Percentiles rank a stretch among this genome's conserved stretches.
These are phyloP conservation scores for Rhagologus leucostigma DNA, from an alignment of 2,113 vertebrate genomes.

Conservation along the genomic window DNA sequence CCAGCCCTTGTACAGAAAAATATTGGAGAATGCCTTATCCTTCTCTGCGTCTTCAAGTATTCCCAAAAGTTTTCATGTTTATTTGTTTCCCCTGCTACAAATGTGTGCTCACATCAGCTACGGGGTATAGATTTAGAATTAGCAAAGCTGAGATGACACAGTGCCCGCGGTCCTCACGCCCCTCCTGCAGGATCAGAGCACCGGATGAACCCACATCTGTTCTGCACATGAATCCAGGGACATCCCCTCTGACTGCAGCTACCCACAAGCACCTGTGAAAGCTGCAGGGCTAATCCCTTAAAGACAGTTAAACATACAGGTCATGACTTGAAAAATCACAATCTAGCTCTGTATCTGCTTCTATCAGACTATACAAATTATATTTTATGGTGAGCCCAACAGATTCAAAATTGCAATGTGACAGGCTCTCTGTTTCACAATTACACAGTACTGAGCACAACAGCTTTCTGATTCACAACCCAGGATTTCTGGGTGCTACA, in stretches of 20 bases:
- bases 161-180: accelerated
- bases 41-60: not conserved
- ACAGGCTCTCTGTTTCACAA: not conserved
- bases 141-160: not conserved
- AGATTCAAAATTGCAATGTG: not conserved
- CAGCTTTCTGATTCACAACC: not conserved
- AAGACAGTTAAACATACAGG: not conserved
- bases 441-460: not conserved
- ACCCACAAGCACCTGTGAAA: not conserved
- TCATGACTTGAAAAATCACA: not conserved
- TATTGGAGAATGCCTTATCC: not conserved
- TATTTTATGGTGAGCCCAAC: not conserved
- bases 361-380: not conserved
- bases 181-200: not conserved
- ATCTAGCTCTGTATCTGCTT: not conserved
- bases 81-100: not conserved
- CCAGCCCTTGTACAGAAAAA: not conserved
- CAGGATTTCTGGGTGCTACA: not conserved
- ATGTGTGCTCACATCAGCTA: accelerated
- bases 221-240: not conserved
- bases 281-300: not conserved
- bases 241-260: not conserved
- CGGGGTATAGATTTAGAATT: not conserved
- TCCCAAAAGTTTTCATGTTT: not conserved
- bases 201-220: not conserved